phyloP scores from a whole-genome alignment of 2,888 invertebrate species.

The Hydrotaea cyrtoneurina region DNA sequence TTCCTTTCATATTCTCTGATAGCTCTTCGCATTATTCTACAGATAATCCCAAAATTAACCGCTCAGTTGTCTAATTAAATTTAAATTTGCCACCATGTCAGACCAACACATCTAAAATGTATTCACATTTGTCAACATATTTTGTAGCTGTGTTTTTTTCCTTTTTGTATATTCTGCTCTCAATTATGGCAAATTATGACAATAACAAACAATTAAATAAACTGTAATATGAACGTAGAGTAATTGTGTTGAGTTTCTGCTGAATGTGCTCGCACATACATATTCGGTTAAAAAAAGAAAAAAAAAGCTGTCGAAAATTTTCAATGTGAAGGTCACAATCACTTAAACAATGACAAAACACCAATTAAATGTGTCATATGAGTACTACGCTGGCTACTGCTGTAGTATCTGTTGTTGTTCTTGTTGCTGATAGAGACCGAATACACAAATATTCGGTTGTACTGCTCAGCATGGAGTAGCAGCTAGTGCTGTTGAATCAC shows the following conservation, averaged over 20 bases:
- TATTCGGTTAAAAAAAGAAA: too few relatives aligned
- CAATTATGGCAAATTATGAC: conserved; percentile 27
- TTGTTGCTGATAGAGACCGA: not conserved
- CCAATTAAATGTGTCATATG: conserved; percentile 4
- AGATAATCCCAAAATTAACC: too few relatives aligned
- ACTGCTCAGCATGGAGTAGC: not conserved
- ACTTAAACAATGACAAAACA: conserved; percentile 44
- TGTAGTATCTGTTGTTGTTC: not conserved
- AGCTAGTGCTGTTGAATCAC: not conserved
- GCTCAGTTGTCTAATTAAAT: too few relatives aligned
- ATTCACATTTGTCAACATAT: conserved; percentile 27
- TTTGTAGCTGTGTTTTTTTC: conserved; percentile 37
- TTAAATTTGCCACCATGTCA: not conserved
- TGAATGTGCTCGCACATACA: conserved; percentile 7
- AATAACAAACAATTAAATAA: conserved; percentile 13
- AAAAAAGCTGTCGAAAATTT: conserved; percentile 27
- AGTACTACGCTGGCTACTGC: not conserved
- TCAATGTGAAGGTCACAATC: conserved; percentile 65
- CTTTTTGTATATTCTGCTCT: not conserved
- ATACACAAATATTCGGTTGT: not conserved
- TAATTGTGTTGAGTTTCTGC: conserved; percentile 20
- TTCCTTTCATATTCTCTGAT: too few relatives aligned
- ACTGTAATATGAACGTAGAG: conserved; percentile 15
- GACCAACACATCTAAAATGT: not conserved
- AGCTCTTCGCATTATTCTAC: too few relatives aligned